These are phyloP conservation scores for Mionectes macconnelli DNA, from an alignment of 2,113 vertebrate species.

Conservation along the genomic window DNA sequence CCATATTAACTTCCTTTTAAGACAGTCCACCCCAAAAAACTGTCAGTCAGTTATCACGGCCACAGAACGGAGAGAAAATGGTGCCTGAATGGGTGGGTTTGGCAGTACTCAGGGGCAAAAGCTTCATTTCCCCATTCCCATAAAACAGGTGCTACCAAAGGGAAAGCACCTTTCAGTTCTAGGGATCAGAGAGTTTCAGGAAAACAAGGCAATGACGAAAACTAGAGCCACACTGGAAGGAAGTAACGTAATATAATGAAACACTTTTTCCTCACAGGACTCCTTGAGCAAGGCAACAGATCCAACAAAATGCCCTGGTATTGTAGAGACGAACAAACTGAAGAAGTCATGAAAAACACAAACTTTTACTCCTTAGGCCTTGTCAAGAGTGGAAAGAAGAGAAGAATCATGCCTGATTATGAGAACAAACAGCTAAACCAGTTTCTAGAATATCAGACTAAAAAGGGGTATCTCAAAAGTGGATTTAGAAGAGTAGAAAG, in stretches of 20 bases:
- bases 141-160: not conserved
- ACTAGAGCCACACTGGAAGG: not conserved
- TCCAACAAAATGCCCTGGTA: not conserved
- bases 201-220: not conserved
- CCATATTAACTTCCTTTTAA: not conserved
- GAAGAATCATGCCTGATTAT: not conserved
- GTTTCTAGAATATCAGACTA: not conserved
- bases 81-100: not conserved
- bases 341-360: not conserved
- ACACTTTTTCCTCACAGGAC: not conserved
- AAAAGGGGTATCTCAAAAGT: not conserved
- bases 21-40: not conserved
- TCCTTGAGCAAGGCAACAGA: not conserved
- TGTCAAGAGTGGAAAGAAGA: not conserved
- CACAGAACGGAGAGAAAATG: not conserved
- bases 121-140: not conserved
- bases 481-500: not conserved
- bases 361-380: not conserved
- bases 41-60: not conserved
- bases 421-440: not conserved
- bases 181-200: not conserved
- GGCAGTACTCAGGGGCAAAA: not conserved
- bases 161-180: not conserved
- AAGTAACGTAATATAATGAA: not conserved
- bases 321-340: not conserved